These are phyloP conservation scores for Tenodera sinensis DNA, from an alignment of 2,888 invertebrate species.

Conservation along the genomic window DNA sequence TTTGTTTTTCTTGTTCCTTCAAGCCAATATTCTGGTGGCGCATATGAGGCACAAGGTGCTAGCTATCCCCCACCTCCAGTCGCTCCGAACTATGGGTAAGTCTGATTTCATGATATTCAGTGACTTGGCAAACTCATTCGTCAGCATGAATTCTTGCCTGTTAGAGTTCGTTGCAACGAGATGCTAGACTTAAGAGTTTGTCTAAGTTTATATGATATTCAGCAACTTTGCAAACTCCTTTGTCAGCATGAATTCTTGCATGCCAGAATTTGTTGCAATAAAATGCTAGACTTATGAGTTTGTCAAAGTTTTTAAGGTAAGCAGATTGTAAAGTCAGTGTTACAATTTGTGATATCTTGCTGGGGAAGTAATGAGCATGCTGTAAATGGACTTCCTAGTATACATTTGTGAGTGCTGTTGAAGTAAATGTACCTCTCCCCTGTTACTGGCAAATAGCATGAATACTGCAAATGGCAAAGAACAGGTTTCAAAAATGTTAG, in stretches of 20 bases:
- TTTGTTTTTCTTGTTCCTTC: slow-evolving; percentile 19
- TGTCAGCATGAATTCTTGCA: not conserved
- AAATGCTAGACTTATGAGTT: not conserved
- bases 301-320: not conserved
- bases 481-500: no score
- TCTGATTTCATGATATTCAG: not conserved
- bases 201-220: not conserved
- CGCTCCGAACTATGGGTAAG: slow-evolving; percentile 18
- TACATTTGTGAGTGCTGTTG: no score
- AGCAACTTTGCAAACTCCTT: not conserved
- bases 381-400: no score
- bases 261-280: not conserved
- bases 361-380: no score
- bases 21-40: slow-evolving; percentile 22
- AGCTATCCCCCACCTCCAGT: slow-evolving; percentile 15
- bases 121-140: not conserved
- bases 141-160: not conserved
- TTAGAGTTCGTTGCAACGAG: not conserved
- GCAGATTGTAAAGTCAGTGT: not conserved
- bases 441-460: no score
- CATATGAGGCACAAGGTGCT: slow-evolving; percentile 13
- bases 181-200: not conserved
- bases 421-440: no score
- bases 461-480: no score
- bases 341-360: no score